A percentile compares a stretch with the other conserved stretches of the same genome.
These are phyloP conservation scores for Campoplex nolae DNA, from an alignment of 2,888 invertebrate species.

Conservation along the genomic window DNA sequence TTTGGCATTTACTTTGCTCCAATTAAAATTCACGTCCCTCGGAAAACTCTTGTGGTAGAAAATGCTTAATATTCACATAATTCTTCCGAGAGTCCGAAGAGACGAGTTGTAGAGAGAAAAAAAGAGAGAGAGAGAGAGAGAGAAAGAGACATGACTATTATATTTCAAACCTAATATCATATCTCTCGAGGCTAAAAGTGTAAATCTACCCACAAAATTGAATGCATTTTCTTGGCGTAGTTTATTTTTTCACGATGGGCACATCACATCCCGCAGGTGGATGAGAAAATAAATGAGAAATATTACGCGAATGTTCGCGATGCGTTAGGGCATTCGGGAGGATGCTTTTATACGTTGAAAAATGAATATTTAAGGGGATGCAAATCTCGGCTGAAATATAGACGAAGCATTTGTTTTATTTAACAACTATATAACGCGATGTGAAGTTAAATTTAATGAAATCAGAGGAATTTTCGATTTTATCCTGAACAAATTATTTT, in stretches of 20 bases:
- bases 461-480: background rate
- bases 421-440: background rate
- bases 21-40: constrained; percentile 52
- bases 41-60: constrained; percentile 14
- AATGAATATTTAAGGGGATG: constrained; percentile 15
- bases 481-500: too few relatives aligned
- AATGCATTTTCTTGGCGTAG: constrained; percentile 50
- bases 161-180: constrained; percentile 52
- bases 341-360: constrained; percentile 13
- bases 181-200: constrained; percentile 43
- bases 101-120: constrained; percentile 7
- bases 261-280: constrained; percentile 16
- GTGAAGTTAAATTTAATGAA: background rate
- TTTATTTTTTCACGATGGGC: constrained; percentile 34
- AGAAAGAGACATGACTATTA: constrained; percentile 29
- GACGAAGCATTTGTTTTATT: background rate
- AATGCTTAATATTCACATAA: constrained; percentile 44
- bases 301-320: constrained; percentile 24
- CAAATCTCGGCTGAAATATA: background rate
- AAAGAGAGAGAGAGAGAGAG: background rate
- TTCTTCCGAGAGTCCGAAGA: constrained; percentile 26
- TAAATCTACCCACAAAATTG: constrained; percentile 57
- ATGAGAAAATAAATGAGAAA: constrained; percentile 56
- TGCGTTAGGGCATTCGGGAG: background rate
- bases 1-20: constrained; percentile 50